Base-by-base conservation (phyloP, 2,797 vertebrate genomes). In the Molossus molossus region DNA sequence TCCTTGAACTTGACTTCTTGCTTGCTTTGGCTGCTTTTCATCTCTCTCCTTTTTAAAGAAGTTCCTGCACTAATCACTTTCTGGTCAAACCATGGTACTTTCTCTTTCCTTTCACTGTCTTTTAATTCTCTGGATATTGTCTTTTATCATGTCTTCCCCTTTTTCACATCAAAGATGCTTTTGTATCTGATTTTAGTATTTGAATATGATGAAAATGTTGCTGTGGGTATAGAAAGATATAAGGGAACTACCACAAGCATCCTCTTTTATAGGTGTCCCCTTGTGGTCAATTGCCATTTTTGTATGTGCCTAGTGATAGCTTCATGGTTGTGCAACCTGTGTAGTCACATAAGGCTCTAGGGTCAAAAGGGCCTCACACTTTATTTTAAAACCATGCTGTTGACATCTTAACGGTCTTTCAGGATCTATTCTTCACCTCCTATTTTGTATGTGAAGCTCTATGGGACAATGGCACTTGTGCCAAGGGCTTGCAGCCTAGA, bases 141-240 rank as follows among this genome's bases (percentile, higher is more conserved):
- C 15, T 75, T 90, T 86, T 70, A 25, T 13, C 77, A 15, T 15
- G 7, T n/a, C 13, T 40, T 62, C 64, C 55, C 13, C 21, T 69
- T 84, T 84, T 82, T 62, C 23, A 92, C 9, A 25, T 73, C 10
- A 53, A 58, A 45, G 48, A 40, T 93, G 12, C 6, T 80, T 85
- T 67, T 75, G 18, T 65, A 82, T 33, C 62, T 90, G 57, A 40
- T 65, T 73, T 84, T 58, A 58, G 53, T 45, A 86, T 94, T 85
- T 83, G 64, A 67, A 48, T 70, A 53, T 62, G 75, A 91, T 95
- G 57, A 15, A 73, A 45, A 40, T 50, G 5, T 50, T 62, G 23
- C 62, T 77, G 23, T 85, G 80, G 57, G 14, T 21, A 25, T 60
- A 70, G 81, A 53, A 53, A 55, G 6, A 55, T 57, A 25, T 5